phyloP scores from a whole-genome alignment of 2,113 vertebrate species.

The Camelus bactrianus region DNA sequence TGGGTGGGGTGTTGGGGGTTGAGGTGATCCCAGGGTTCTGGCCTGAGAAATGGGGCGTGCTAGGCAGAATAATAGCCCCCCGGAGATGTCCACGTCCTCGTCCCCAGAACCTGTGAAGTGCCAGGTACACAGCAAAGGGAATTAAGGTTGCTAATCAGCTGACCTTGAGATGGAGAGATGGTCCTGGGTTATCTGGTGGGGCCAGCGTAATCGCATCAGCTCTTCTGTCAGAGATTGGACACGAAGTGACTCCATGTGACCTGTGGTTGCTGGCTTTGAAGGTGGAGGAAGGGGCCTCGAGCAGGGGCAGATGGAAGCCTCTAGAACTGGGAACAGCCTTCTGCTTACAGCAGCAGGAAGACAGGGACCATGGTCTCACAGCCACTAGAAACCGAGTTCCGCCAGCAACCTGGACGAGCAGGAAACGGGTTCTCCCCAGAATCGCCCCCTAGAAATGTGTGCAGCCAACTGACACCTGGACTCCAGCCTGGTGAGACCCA shows the following conservation, averaged over 20 bases:
- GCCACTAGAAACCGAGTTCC: fast-evolving
- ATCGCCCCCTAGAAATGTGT: fast-evolving
- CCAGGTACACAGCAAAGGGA: neutral
- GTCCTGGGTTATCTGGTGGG: neutral
- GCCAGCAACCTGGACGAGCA: fast-evolving
- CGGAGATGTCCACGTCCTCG: fast-evolving
- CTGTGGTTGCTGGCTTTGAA: neutral
- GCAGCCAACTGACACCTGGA: too few relatives aligned
- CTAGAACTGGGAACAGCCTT: neutral
- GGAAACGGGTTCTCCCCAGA: neutral
- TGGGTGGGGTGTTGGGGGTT: neutral
- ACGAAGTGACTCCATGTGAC: fast-evolving
- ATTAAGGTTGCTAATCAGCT: fast-evolving
- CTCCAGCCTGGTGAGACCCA: neutral
- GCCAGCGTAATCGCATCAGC: too few relatives aligned
- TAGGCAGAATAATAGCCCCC: neutral
- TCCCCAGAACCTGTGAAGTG: neutral
- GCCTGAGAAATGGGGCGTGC: neutral
- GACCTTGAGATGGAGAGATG: neutral
- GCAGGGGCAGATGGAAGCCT: neutral
- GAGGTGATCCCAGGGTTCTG: neutral
- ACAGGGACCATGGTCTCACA: too few relatives aligned
- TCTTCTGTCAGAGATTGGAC: fast-evolving
- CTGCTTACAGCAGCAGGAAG: neutral
- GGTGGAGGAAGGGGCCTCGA: fast-evolving